Evolutionary conservation across 2,888 invertebrate genomes (phyloP), one percentile per base, ranked within the genome.

Genomic region (Caenorhabditis sp.): DNA sequence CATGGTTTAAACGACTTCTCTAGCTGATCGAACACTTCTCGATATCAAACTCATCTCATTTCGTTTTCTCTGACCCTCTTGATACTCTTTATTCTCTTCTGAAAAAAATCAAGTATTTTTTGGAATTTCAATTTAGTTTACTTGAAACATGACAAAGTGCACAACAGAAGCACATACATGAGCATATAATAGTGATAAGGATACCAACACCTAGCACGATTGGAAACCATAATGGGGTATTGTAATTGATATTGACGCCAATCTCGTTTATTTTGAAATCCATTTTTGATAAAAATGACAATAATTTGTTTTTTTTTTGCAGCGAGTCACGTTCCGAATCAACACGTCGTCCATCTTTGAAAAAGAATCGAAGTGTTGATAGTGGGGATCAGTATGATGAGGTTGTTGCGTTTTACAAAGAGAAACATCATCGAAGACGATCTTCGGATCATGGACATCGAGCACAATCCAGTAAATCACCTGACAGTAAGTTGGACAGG

Each of bases 371-470:
- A 67, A 75, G 75, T 51, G 66, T 75, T 14, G 75, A 75, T 37
- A 70, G 63, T 31, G 67, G 63, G 17, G 71, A 71, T 62, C 62
- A 76, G 17, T 69, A 66, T 58, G 76, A 75, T 68, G 79, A 64
- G 68, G 78, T 71, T 43, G 78, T 64, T 8, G 74, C 63, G 17
- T 75, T 75, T 49, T 70, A 75, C 58, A 69, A 64, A 55, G 75
- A 75, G 27, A 75, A 69, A 59, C 65, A 68, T 50, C 68, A 68
- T 31, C 17, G 73, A 43, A 61, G 72, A 62, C 58, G 68, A 62
- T 73, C 73, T 10, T 73, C 73, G 1, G 73, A 73, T 27, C 73
- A 73, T 54, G 73, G 68, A 12, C 59, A 73, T 37, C 59, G 68
- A 24, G 65, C 62, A 24, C 68, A 73, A 37, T 62, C 50, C 50